A percentile compares a stretch with the other conserved stretches of the same genome.
phyloP scores from a whole-genome alignment of 2,797 vertebrate genomes.

The Siniperca undulata region DNA sequence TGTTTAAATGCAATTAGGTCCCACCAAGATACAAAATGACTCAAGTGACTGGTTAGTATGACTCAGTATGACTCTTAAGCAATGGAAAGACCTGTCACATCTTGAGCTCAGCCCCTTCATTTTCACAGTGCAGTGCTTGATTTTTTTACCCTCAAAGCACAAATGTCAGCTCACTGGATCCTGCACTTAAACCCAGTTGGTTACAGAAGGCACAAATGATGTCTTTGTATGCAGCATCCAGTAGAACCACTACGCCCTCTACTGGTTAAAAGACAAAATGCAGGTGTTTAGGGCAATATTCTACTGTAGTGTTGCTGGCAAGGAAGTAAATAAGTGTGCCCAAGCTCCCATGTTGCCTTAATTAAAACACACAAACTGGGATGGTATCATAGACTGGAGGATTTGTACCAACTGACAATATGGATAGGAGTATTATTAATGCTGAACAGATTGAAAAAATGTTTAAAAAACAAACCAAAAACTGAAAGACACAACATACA shows the following conservation, averaged over 20 bases:
- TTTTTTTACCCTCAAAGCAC: slow-evolving; percentile 40
- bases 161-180: slow-evolving; percentile 31
- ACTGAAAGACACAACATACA: background rate
- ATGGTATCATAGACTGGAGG: slow-evolving; percentile 2
- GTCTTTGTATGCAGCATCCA: slow-evolving; percentile 42
- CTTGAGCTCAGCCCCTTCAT: slow-evolving; percentile 38
- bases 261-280: slow-evolving; percentile 59
- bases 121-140: slow-evolving; percentile 34
- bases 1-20: slow-evolving; percentile 63
- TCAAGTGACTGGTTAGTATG: slow-evolving; percentile 47
- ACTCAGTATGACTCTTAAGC: slow-evolving; percentile 22
- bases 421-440: slow-evolving; percentile 25
- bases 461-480: background rate
- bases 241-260: slow-evolving; percentile 71
- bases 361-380: slow-evolving; percentile 35
- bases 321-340: slow-evolving; percentile 27
- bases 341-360: slow-evolving; percentile 34
- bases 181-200: slow-evolving; percentile 32
- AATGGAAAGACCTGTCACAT: slow-evolving; percentile 61
- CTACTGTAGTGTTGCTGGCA: background rate
- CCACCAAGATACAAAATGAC: slow-evolving; percentile 41
- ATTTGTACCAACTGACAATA: background rate
- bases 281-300: slow-evolving; percentile 30
- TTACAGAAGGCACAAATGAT: slow-evolving; percentile 33
- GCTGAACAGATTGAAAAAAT: background rate